These are phyloP conservation scores for Caenorhabditis auriculariae DNA, from an alignment of 2,888 invertebrate genomes.

Conservation along the genomic window DNA sequence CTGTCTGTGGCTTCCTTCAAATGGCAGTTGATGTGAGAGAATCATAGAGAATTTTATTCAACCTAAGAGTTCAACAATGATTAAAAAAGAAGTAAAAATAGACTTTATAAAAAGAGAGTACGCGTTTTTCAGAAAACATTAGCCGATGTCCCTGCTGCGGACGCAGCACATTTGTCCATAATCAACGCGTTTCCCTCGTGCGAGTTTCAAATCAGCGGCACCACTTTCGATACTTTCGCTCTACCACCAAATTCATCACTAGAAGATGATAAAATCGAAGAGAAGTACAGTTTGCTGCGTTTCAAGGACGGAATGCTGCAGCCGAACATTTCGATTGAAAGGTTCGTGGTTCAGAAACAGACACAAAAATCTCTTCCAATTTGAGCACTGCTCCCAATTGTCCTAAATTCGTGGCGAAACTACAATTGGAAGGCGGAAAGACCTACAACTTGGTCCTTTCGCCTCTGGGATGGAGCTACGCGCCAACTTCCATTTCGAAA, in stretches of 20 bases:
- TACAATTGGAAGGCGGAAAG: conserved; percentile 4
- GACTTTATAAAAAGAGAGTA: too few species aligned
- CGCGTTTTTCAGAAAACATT: conserved; percentile 15
- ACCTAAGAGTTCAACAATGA: too few species aligned
- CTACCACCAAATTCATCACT: too few species aligned
- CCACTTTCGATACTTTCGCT: background rate
- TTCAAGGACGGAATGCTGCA: conserved; percentile 9
- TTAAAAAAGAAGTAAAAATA: too few species aligned
- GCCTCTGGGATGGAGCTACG: conserved; percentile 19
- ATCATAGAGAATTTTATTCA: background rate
- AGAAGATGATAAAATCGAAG: conserved; percentile 3
- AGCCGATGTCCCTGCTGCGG: conserved; percentile 21
- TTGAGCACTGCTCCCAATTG: conserved; percentile 21
- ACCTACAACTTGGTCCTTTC: conserved; percentile 15
- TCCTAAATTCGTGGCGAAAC: conserved; percentile 17
- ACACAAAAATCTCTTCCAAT: background rate
- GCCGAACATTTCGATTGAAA: conserved; percentile 15
- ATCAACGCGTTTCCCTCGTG: conserved; percentile 33
- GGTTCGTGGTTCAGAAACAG: background rate
- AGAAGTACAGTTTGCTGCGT: background rate
- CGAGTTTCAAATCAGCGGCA: conserved; percentile 11
- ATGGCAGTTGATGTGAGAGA: conserved; percentile 34
- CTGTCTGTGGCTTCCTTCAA: conserved; percentile 63
- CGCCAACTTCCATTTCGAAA: conserved; percentile 14
- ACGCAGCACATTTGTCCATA: conserved; percentile 28